These are phyloP conservation scores for Sebastes glaucus DNA, from an alignment of 2,797 vertebrate species.

Conservation along the genomic window DNA sequence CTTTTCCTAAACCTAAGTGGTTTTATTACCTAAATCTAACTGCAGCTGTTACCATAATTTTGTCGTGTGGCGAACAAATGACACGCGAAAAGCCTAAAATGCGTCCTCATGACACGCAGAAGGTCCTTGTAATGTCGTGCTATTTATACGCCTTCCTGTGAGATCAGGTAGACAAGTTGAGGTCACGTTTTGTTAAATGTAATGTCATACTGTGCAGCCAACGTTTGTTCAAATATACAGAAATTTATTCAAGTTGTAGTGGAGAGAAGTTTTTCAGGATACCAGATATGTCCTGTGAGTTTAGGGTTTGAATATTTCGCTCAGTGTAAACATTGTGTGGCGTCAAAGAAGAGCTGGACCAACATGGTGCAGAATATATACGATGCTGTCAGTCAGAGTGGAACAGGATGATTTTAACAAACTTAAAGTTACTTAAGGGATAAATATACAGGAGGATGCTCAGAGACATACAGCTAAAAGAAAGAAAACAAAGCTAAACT, in stretches of 20 bases:
- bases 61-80: rapidly evolving
- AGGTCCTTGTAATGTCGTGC: too few species aligned
- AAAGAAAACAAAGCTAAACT: not conserved
- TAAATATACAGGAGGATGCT: not conserved
- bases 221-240: not conserved
- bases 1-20: not conserved
- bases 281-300: not conserved
- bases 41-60: too few species aligned
- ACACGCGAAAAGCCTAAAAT: too few species aligned
- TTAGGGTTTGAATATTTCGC: not conserved
- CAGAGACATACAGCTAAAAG: not conserved
- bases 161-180: too few species aligned
- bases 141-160: too few species aligned
- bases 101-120: too few species aligned
- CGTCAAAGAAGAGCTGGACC: not conserved
- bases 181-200: too few species aligned
- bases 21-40: too few species aligned
- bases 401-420: not conserved
- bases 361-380: not conserved
- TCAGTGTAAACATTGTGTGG: too few species aligned
- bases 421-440: not conserved
- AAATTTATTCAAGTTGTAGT: not conserved
- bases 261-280: too few species aligned
- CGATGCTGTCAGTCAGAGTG: not conserved
- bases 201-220: not conserved